Conservation (phyloP, 2,797 vertebrate species). For the Graptemys geographica region DNA sequence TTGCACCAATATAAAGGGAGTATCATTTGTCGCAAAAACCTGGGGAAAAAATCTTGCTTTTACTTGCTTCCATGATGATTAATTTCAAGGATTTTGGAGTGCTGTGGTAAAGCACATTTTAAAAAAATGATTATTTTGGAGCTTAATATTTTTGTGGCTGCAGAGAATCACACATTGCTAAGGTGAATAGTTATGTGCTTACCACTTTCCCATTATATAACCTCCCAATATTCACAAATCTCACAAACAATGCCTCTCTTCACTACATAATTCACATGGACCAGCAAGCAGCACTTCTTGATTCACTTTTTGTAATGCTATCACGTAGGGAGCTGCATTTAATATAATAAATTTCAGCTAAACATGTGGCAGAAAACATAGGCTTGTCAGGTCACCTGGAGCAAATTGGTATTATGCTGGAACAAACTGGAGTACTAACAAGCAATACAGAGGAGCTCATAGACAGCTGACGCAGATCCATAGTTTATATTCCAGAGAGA, state of each 20-base stretch:
- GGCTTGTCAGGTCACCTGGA: conserved; percentile 75
- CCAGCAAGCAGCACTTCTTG: background rate
- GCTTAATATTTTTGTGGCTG: background rate
- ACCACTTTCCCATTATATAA: background rate
- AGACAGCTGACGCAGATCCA: conserved; percentile 61
- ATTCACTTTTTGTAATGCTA: conserved; percentile 15
- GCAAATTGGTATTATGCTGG: conserved; percentile 68
- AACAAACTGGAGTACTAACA: conserved; percentile 71
- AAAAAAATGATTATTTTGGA: background rate
- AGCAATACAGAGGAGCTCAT: conserved; percentile 56
- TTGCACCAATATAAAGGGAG: background rate
- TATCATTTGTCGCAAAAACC: background rate
- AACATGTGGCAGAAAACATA: conserved; percentile 55
- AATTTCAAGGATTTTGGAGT: background rate
- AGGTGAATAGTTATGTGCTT: background rate
- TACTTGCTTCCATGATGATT: background rate
- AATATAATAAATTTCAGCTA: conserved; percentile 57
- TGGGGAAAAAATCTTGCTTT: rapidly evolving
- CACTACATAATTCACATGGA: background rate
- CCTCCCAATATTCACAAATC: background rate
- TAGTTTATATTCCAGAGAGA: conserved; percentile 61
- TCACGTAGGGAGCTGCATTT: conserved; percentile 1
- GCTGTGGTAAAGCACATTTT: background rate
- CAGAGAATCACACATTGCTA: background rate
- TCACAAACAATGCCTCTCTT: background rate